Conservation (phyloP, 2,888 invertebrate genomes). For the Mantis religiosa region DNA sequence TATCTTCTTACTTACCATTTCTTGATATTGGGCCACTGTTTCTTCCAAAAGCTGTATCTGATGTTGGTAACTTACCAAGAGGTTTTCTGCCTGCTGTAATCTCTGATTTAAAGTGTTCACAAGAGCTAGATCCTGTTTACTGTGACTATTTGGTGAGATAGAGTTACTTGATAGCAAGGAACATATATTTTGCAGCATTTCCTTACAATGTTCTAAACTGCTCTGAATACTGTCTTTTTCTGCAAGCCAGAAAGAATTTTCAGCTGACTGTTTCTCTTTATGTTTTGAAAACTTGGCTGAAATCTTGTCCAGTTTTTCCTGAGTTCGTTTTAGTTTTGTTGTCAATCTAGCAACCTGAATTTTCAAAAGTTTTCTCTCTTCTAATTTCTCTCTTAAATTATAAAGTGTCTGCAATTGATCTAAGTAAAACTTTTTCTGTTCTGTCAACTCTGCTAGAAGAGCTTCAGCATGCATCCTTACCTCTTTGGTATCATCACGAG, state of each 20-base stretch:
- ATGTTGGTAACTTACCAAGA: background rate
- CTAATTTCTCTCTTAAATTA: background rate
- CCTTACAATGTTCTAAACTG: background rate
- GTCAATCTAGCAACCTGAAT: background rate
- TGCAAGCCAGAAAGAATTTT: background rate
- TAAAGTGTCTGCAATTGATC: background rate
- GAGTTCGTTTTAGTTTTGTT: background rate
- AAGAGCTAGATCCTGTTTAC: background rate
- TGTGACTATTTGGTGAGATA: too few species aligned
- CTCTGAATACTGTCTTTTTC: background rate
- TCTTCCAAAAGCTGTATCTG: background rate
- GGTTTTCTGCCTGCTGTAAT: background rate
- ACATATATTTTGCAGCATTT: background rate
- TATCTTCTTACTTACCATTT: background rate
- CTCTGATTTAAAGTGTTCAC: background rate
- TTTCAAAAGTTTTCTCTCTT: background rate
- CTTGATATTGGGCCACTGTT: background rate
- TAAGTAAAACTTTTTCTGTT: background rate
- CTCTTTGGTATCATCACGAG: background rate
- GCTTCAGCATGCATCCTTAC: background rate
- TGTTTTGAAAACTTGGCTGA: background rate
- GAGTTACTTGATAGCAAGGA: too few species aligned
- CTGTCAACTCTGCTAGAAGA: background rate
- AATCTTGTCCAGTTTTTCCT: background rate
- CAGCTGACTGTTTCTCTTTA: background rate